Evolutionary conservation across 2,888 invertebrate genomes (phyloP), one percentile per base, ranked within the genome.

Genomic region (Tetragonula carbonaria): DNA sequence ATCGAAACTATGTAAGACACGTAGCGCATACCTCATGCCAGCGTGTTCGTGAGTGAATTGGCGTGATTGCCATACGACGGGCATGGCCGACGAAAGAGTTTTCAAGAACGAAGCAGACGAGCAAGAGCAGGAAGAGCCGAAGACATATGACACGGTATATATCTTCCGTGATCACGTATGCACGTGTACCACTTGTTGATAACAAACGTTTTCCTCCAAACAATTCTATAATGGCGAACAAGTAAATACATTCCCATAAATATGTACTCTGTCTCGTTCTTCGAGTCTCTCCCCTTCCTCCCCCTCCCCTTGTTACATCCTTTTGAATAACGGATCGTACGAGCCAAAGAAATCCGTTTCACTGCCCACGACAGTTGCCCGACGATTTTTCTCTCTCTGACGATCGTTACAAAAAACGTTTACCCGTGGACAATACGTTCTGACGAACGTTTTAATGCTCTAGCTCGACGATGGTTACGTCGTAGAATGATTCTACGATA

Each of bases 391-490:
- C 59, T 67, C 66, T 50, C 28, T 33, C 59, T 63, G 75, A 72
- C 62, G 63, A 28, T 62, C 23, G 79, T 80, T 83, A 74, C 74
- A 86, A 86, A 86, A 86, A 83, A 87, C 57, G 73, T 73, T 28
- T 33, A 63, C 53, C 16, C n/a, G 57, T 4, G 67, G 14, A 68
- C 57, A 63, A 80, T 83, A 67, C 62, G 6, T 80, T 78, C 78
- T 65, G 78, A 65, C 73, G 57, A 80, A 82, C 77, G 73, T 74
- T 80, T 85, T 70, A 68, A 84, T 73, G 79, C 74, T 85, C 78
- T 79, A 78, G 68, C 23, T 45, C 45, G 62, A 13, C 28, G 14
- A 55, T 65, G 28, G 63, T 53, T 68, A n/a, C 65, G 67, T 23
- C 55, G 14, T 65, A 23, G 62, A 67, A 23, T 71, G 74, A 87